phyloP scores from a whole-genome alignment of 2,888 invertebrate species.

The Therioaphis trifolii region DNA sequence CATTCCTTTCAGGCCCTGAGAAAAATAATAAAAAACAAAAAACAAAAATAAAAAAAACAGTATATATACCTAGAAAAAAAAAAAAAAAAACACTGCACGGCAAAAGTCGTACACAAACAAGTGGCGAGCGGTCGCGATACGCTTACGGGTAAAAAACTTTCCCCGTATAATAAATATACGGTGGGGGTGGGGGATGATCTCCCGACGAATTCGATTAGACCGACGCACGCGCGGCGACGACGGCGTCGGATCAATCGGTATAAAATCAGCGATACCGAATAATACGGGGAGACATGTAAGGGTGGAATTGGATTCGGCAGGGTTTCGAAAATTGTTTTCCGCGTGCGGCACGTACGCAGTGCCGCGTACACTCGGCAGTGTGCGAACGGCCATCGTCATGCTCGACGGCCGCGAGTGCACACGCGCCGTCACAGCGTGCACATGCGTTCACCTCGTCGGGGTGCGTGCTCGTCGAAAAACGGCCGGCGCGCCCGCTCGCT shows the following conservation, averaged over 20 bases:
- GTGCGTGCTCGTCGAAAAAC: neutral
- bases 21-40: constrained; percentile 64
- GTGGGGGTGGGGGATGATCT: no score
- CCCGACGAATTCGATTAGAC: neutral
- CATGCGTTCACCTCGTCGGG: neutral
- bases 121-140: neutral
- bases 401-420: no score
- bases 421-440: no score
- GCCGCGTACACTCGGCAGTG: neutral
- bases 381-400: no score
- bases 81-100: neutral
- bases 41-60: neutral
- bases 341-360: neutral
- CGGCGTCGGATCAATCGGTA: neutral
- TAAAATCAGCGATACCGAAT: neutral
- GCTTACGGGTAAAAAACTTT: no score
- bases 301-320: neutral
- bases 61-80: neutral
- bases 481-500: no score
- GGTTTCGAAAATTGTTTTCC: neutral
- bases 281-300: neutral
- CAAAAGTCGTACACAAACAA: neutral
- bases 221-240: no score
- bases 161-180: neutral
- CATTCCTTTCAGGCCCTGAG: constrained; percentile 80